Conservation (phyloP, 2,797 vertebrate genomes). For the Arnoldichthys spilopterus region DNA sequence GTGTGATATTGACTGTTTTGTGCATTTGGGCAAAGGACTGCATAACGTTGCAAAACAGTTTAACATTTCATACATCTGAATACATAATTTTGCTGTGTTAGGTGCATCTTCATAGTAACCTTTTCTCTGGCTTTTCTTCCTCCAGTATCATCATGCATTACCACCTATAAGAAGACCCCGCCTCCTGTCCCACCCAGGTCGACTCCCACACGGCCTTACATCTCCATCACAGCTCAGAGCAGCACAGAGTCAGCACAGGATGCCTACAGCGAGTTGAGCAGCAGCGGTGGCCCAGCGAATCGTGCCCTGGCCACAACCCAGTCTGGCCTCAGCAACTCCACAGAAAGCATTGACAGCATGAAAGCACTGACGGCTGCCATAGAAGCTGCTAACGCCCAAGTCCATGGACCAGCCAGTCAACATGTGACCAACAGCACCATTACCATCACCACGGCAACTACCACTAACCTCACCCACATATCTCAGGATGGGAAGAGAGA, state of each 20-base stretch:
- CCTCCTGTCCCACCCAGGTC: slow-evolving; percentile 91
- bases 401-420: slow-evolving; percentile 95
- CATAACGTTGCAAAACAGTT: too few species aligned
- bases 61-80: too few species aligned
- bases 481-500: slow-evolving; percentile 86
- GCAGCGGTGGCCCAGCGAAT: slow-evolving; percentile 80
- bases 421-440: slow-evolving; percentile 87
- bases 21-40: too few species aligned
- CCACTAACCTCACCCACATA: slow-evolving; percentile 24
- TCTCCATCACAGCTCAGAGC: slow-evolving; percentile 98
- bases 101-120: neutral
- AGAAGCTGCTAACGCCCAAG: slow-evolving; percentile 92
- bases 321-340: slow-evolving; percentile 96
- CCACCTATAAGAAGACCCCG: slow-evolving; percentile 98
- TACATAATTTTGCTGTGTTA: neutral
- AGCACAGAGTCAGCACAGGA: slow-evolving; percentile 98
- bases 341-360: slow-evolving; percentile 98
- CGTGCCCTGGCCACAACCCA: slow-evolving; percentile 92
- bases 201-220: slow-evolving; percentile 95
- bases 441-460: slow-evolving; percentile 75
- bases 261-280: slow-evolving; percentile 87
- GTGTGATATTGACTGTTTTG: too few species aligned
- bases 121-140: neutral
- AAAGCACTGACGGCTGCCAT: slow-evolving; percentile 97
- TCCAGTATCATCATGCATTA: slow-evolving; percentile 96